A percentile compares a stretch with the other conserved stretches of the same genome.
Conservation (phyloP, 2,797 vertebrate species). For the Pangasius macronema region DNA sequence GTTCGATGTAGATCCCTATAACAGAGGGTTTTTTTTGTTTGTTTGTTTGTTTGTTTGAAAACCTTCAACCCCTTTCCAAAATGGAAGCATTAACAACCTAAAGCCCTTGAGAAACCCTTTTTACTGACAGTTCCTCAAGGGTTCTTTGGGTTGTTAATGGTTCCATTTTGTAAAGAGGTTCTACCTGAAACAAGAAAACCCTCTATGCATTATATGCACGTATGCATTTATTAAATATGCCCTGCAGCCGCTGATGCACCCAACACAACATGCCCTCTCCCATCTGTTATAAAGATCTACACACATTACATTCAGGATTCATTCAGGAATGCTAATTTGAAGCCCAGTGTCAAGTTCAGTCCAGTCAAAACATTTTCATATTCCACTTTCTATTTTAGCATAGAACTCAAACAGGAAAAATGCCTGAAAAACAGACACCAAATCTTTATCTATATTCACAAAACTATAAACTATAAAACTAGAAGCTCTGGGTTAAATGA, state of each 20-base stretch:
- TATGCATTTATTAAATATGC: background rate
- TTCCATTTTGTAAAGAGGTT: background rate
- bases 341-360: constrained; percentile 28
- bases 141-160: background rate
- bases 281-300: constrained; percentile 47
- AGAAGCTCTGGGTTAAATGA: background rate
- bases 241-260: background rate
- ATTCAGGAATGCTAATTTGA: constrained; percentile 22
- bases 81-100: background rate
- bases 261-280: background rate
- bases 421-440: background rate
- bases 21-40: background rate
- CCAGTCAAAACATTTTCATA: constrained; percentile 38
- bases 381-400: constrained; percentile 18
- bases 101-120: background rate
- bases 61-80: background rate
- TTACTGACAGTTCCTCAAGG: background rate
- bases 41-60: background rate
- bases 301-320: constrained; percentile 24
- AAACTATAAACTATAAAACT: background rate
- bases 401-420: constrained; percentile 16
- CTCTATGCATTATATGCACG: background rate
- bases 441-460: background rate
- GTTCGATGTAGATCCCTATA: background rate
- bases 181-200: background rate